These are phyloP conservation scores for Andrena flavipes DNA, from an alignment of 2,888 invertebrate genomes.

Conservation along the genomic window DNA sequence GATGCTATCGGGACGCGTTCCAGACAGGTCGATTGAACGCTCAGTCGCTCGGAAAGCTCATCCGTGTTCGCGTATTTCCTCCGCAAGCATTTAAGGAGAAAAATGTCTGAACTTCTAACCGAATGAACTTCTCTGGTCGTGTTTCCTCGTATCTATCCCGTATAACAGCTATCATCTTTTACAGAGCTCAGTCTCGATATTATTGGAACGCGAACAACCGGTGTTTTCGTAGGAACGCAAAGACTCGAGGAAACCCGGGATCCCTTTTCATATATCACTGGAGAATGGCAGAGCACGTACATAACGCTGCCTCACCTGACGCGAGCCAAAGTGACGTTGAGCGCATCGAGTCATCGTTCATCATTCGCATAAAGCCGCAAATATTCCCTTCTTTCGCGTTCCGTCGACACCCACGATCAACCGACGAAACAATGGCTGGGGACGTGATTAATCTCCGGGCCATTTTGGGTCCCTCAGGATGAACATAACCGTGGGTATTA, in stretches of 20 bases:
- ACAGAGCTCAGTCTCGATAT: slow-evolving; percentile 28
- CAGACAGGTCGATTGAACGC: slow-evolving; percentile 4
- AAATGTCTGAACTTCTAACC: slow-evolving; percentile 45
- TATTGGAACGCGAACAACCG: slow-evolving; percentile 25
- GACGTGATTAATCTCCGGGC: slow-evolving; percentile 23
- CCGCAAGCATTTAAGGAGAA: slow-evolving; percentile 41
- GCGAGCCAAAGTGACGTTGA: slow-evolving; percentile 38
- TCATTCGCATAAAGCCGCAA: slow-evolving; percentile 58
- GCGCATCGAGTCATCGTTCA: slow-evolving; percentile 65
- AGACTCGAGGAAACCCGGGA: slow-evolving; percentile 60
- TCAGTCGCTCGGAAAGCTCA: slow-evolving; percentile 30
- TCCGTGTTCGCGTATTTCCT: slow-evolving; percentile 11
- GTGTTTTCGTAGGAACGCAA: slow-evolving; percentile 41
- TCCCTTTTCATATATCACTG: slow-evolving; percentile 65
- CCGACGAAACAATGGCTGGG: slow-evolving; percentile 18
- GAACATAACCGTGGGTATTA: slow-evolving; percentile 6
- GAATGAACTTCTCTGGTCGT: slow-evolving; percentile 24
- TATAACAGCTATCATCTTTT: slow-evolving; percentile 41
- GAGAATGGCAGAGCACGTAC: slow-evolving; percentile 61
- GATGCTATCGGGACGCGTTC: not conserved
- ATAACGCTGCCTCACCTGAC: slow-evolving; percentile 45
- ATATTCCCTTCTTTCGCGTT: slow-evolving; percentile 56
- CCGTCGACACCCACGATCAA: slow-evolving; percentile 26
- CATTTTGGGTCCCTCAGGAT: not conserved
- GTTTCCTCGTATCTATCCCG: slow-evolving; percentile 43